Base-by-base conservation (phyloP, 2,888 invertebrate species). In the Harpalus rufipes region DNA sequence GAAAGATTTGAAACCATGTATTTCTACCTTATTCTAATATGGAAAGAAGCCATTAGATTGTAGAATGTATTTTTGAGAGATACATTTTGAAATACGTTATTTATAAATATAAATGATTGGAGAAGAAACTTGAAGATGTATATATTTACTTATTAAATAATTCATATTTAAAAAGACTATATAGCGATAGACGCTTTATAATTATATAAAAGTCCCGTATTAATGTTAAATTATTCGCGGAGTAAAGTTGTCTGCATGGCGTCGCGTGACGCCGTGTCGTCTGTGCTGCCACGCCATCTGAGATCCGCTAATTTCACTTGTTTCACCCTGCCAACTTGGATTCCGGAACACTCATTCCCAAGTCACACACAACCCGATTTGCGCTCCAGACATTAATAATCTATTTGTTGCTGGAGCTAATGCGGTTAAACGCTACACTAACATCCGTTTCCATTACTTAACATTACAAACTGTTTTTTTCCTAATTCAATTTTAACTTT, bases 381-480 rank as follows among this genome's bases (percentile, higher is more conserved):
- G 44, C 72, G 68, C 68, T 68, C n/a, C 16, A 74, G 72, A 74
- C 72, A 74, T 74, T 74, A 74, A 74, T 74, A 74, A 74, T 74
- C 72, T 74, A 74, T 74, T 74, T 74, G 72, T 74, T 74, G 16
- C 72, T 74, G 44, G 72, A 74, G 41, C 16, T 74, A 74, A 74
- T 18, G 72, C 18, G 72, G 72, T 74, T 74, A 44, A 74, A 74
- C 44, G 44, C 21, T 74, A 16, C 18, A 41, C 44, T 41, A 10
- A 44, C 44, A 74, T 74, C 72, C 72, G 44, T 18, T 44, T 44
- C n/a, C 72, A 74, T 74, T 74, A 74, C 72, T 74, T 74, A 74
- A 74, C 72, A 44, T 44, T 74, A 14, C 72, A 74, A 74, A 74
- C 72, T 74, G 72, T 74, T 74, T 74, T 74, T 74, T 74, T 16